These are phyloP conservation scores for Meteorus sp. DNA, from an alignment of 1,140 invertebrate genomes.

Conservation along the genomic window DNA sequence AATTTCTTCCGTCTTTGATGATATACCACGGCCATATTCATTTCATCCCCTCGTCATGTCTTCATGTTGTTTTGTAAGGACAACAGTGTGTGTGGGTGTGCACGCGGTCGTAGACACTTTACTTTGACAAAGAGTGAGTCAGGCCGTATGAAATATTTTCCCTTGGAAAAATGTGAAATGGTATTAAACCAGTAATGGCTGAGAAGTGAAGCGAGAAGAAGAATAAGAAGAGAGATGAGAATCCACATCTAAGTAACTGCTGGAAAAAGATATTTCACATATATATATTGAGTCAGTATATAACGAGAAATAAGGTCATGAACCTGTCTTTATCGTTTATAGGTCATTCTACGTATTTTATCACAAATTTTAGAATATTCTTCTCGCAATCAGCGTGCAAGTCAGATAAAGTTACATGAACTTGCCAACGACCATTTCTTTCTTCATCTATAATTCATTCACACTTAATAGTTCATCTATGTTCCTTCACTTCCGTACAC, in stretches of 20 bases:
- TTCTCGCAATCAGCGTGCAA: constrained; percentile 22
- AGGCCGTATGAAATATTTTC: too few species aligned
- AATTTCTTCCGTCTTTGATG: too few species aligned
- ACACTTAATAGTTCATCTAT: too few species aligned
- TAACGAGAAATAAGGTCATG: background rate
- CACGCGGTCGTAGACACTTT: too few species aligned
- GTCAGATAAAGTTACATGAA: constrained; percentile 27
- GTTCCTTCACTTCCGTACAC: too few species aligned
- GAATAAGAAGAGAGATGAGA: background rate
- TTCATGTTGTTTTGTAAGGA: background rate
- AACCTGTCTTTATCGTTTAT: background rate
- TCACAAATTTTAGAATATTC: constrained; percentile 27
- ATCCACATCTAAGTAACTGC: background rate
- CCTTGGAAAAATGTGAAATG: background rate
- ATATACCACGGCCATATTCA: too few species aligned
- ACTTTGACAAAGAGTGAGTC: too few species aligned
- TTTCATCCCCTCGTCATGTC: background rate
- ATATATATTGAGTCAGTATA: background rate
- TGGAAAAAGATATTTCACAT: background rate
- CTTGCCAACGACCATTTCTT: too few species aligned
- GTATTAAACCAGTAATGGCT: background rate
- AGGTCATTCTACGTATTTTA: constrained; percentile 26
- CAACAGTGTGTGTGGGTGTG: too few species aligned
- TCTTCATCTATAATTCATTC: too few species aligned
- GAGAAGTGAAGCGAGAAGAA: background rate